Evolutionary conservation across 1,140 invertebrate species (phyloP).

Genomic region (Steinernema feltiae): DNA sequence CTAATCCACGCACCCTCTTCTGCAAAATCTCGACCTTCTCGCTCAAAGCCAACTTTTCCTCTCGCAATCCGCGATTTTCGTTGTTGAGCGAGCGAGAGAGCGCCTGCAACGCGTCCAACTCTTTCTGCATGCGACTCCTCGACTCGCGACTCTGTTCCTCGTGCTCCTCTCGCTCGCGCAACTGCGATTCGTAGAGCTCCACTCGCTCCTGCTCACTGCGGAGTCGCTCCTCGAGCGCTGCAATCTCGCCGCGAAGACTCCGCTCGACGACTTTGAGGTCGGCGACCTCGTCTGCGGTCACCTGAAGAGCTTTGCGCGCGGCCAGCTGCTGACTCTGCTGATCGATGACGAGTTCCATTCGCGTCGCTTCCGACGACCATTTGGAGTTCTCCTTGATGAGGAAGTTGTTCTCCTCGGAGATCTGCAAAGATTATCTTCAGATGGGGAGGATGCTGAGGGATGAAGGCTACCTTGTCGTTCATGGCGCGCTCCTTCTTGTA

Average conservation of each 20-base stretch:
- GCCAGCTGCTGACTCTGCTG: constrained; percentile 3
- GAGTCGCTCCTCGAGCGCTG: background rate
- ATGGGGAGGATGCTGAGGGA: background rate
- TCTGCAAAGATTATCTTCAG: background rate
- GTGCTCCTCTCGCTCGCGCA: constrained; percentile 3
- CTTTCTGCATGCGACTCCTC: constrained; percentile 23
- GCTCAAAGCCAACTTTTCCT: constrained; percentile 32
- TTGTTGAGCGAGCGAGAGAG: constrained; percentile 37
- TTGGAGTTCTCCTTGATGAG: constrained; percentile 10
- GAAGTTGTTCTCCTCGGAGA: constrained; percentile 4
- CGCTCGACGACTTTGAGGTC: background rate
- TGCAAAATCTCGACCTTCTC: constrained; percentile 25
- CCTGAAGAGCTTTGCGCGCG: background rate
- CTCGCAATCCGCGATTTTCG: constrained; percentile 37
- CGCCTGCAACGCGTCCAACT: constrained; percentile 37
- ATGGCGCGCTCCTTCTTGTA: background rate
- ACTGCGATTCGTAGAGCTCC: background rate
- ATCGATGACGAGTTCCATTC: background rate
- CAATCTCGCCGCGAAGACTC: background rate
- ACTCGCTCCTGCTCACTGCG: background rate
- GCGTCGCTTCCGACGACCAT: background rate
- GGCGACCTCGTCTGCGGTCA: background rate
- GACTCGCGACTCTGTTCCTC: constrained; percentile 6
- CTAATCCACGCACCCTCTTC: constrained; percentile 26
- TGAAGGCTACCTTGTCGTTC: background rate